phyloP scores from a whole-genome alignment of 2,113 vertebrate species.

The Microcebus murinus region DNA sequence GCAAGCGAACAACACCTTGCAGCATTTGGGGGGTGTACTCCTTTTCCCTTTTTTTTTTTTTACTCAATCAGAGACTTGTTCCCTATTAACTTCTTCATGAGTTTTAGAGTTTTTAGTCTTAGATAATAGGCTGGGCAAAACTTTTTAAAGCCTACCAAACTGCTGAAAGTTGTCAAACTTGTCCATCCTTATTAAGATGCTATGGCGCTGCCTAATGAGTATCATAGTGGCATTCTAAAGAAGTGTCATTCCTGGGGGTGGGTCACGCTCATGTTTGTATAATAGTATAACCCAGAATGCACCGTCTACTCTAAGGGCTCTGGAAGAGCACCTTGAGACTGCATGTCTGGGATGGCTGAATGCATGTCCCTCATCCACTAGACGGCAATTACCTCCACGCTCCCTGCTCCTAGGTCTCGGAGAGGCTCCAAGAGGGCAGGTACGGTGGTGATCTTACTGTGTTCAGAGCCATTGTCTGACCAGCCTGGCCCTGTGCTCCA shows the following conservation, averaged over 20 bases:
- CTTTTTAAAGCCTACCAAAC: background rate
- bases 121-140: background rate
- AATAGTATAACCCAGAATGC: background rate
- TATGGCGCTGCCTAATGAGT: background rate
- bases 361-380: background rate
- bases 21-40: background rate
- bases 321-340: background rate
- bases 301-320: background rate
- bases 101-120: background rate
- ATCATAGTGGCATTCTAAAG: background rate
- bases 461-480: background rate
- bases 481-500: background rate
- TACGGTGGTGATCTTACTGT: fast-evolving
- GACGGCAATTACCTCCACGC: background rate
- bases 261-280: background rate
- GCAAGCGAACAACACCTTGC: no score
- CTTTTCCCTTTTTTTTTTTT: background rate
- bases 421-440: background rate
- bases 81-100: background rate
- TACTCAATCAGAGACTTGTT: background rate
- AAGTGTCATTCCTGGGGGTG: background rate
- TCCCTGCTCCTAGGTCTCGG: background rate
- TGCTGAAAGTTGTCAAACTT: background rate
- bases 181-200: background rate
- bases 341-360: background rate